These are phyloP conservation scores for Reinhardtius hippoglossoides DNA, from an alignment of 2,113 vertebrate genomes.

Conservation along the genomic window DNA sequence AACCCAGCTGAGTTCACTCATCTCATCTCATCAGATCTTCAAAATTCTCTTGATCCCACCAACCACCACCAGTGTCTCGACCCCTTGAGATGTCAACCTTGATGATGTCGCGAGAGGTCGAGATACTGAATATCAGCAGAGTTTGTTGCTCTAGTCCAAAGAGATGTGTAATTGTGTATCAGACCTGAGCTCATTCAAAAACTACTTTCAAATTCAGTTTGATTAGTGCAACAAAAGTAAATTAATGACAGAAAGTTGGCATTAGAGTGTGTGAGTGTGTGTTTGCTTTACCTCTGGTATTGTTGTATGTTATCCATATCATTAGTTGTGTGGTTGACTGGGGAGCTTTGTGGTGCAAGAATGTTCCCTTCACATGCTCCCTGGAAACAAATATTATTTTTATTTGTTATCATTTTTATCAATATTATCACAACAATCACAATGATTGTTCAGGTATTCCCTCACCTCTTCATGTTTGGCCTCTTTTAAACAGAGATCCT, in stretches of 20 bases:
- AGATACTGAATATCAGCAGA: no score
- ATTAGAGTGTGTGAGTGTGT: conserved; percentile 4
- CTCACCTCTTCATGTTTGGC: neutral
- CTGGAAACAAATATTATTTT: conserved; percentile 71
- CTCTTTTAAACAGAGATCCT: neutral
- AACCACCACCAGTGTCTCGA: no score
- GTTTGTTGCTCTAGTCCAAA: neutral
- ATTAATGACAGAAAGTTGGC: neutral
- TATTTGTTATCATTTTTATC: neutral
- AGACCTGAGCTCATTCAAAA: neutral
- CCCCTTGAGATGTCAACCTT: no score
- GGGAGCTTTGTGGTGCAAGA: conserved; percentile 76
- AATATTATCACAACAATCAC: neutral
- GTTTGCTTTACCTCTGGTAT: conserved; percentile 85
- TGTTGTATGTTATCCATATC: conserved; percentile 84
- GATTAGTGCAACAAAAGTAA: neutral
- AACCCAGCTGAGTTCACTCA: no score
- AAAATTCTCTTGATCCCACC: no score
- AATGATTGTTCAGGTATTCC: neutral
- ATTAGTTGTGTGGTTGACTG: conserved; percentile 70
- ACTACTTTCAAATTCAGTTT: neutral
- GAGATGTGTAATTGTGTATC: neutral
- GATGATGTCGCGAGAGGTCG: no score
- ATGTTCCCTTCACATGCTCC: conserved; percentile 96
- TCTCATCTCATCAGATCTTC: no score